phyloP scores from a whole-genome alignment of 2,113 vertebrate species.

The Lamprotornis superbus region DNA sequence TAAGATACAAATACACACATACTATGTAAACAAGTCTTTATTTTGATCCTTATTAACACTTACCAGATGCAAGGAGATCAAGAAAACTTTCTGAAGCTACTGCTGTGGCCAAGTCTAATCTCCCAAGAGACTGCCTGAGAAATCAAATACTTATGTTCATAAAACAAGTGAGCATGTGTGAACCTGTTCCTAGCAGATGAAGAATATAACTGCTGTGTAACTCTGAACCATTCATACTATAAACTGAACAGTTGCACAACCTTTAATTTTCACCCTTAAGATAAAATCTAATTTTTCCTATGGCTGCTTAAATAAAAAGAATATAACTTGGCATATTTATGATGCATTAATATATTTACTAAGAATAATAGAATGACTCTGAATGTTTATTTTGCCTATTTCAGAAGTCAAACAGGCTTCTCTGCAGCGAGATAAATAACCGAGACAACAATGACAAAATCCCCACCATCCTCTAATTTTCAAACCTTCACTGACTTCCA shows the following conservation, averaged over 20 bases:
- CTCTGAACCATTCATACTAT: neutral
- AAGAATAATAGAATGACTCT: neutral
- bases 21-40: slow-evolving; percentile 8
- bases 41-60: slow-evolving; percentile 30
- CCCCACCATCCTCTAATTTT: neutral
- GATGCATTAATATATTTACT: neutral
- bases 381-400: neutral
- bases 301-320: neutral
- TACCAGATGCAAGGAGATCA: slow-evolving; percentile 29
- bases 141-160: neutral
- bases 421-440: neutral
- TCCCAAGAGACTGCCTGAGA: neutral
- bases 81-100: neutral
- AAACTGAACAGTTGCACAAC: neutral
- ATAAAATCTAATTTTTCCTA: neutral
- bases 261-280: neutral
- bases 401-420: neutral
- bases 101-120: neutral
- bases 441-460: neutral
- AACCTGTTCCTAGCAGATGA: neutral
- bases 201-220: neutral
- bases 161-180: neutral
- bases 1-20: neutral
- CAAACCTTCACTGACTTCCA: neutral
- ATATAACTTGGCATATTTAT: neutral